Percentiles rank a stretch among this genome's conserved stretches.
Conservation (phyloP, 2,797 vertebrate genomes). For the Melanotaenia pygmaea region DNA sequence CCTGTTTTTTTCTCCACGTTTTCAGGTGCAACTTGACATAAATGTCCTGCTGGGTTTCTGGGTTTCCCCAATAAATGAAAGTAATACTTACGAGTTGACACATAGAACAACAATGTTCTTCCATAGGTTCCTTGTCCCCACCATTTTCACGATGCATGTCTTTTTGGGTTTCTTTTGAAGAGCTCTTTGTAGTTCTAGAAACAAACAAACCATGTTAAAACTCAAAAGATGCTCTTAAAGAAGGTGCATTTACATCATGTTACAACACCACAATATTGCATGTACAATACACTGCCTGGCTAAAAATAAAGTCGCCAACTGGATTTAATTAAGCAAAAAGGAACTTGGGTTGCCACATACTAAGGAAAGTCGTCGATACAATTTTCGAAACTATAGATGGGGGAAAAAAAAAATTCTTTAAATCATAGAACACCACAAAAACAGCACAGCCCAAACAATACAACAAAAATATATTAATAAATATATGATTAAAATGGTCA, state of each 20-base stretch:
- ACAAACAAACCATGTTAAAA: constrained; percentile 8
- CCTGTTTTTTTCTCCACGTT: not conserved
- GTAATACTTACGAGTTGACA: constrained; percentile 92
- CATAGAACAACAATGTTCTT: constrained; percentile 98
- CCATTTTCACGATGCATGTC: constrained; percentile 95
- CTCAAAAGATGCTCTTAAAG: not conserved
- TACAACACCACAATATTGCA: not conserved
- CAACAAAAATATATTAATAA: too few relatives aligned
- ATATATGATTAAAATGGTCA: too few relatives aligned
- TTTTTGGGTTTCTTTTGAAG: constrained; percentile 89
- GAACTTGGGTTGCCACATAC: too few relatives aligned
- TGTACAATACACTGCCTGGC: not conserved
- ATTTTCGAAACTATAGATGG: too few relatives aligned
- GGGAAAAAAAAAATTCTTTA: too few relatives aligned
- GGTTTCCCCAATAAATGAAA: not conserved
- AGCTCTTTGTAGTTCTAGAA: constrained; percentile 91
- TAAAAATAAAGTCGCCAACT: too few relatives aligned
- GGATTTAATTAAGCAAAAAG: too few relatives aligned
- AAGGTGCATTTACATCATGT: not conserved
- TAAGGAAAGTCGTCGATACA: too few relatives aligned
- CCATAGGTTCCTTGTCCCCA: constrained; percentile 95
- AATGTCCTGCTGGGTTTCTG: not conserved
- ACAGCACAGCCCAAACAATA: too few relatives aligned
- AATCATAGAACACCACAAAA: too few relatives aligned
- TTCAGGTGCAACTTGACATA: constrained; percentile 2